Conservation (phyloP, 1,140 invertebrate species). For the Asbolus verrucosus region DNA sequence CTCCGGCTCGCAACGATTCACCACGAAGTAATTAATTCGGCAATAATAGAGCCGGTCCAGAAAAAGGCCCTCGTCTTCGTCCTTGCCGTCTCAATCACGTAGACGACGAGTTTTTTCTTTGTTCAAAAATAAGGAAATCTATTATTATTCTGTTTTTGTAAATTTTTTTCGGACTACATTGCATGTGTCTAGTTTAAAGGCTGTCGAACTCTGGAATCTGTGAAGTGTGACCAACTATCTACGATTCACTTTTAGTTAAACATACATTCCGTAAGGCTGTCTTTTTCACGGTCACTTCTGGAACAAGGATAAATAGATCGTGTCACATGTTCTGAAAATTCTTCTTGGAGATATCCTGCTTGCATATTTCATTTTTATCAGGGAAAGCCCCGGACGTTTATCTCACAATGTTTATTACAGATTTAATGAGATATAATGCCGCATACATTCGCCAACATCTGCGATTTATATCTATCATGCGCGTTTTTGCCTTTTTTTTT, state of each 20-base stretch:
- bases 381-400: constrained; percentile 27
- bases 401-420: constrained; percentile 27
- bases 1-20: neutral
- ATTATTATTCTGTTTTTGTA: constrained; percentile 37
- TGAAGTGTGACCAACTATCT: constrained; percentile 38
- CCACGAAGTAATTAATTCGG: constrained; percentile 23
- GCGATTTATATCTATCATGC: constrained; percentile 11
- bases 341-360: constrained; percentile 19
- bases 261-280: constrained; percentile 34
- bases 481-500: neutral
- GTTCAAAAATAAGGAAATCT: constrained; percentile 37
- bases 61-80: constrained; percentile 32
- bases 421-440: constrained; percentile 30
- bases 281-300: constrained; percentile 28
- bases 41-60: constrained; percentile 19
- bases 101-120: neutral
- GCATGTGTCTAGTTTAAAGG: constrained; percentile 38
- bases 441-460: neutral
- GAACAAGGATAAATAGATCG: constrained; percentile 37
- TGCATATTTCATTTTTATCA: constrained; percentile 31
- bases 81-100: constrained; percentile 23
- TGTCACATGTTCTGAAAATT: constrained; percentile 30
- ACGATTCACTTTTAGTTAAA: constrained; percentile 36
- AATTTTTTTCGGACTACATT: constrained; percentile 34
- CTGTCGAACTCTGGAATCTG: constrained; percentile 38